Base-by-base conservation (phyloP, 1,140 invertebrate genomes). In the Macrotrachela quadricornifera region DNA sequence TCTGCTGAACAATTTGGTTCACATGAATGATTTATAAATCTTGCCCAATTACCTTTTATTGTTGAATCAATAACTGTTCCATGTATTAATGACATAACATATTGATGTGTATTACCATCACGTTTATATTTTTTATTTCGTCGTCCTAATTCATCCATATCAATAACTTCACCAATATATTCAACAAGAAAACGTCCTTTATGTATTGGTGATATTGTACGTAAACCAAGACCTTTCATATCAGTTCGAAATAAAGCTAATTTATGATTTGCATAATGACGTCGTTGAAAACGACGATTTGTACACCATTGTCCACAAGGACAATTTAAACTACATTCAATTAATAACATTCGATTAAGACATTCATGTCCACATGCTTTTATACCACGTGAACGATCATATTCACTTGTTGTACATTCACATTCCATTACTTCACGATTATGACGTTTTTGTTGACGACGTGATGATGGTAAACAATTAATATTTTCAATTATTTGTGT, bases 1-100 rank as follows among this genome's bases (percentile, higher is more conserved):
- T 96, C 88, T 0, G 91, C 96, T 73, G 92, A 86, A 10, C 86
- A 83, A 68, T 96, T 96, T 0, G 91, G 90, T 64, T 94, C 86
- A 71, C 91, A 96, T 44, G 86, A 91, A 66, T 96, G 92, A 71
- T 97, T 97, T 53, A 96, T 94, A 68, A 96, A 96, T 41, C 92
- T 71, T 0, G 90, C 94, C 49, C 87, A 80, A 65, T 94, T 96
- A 21, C 76, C 76, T 69, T 85, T 88, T 50, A 77, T 69, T 0
- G 90, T 94, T 1, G 91, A 90, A 73, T 96, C 91, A 46, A 97
- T 92, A 44, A 94, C 82, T 51, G 86, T 81, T 70, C 92, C 86
- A 6, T 82, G 81, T 65, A 87, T 82, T 15, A 96, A 70, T 0
- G 88, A 84, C 88, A 97, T 96, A 64, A 96, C 95, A 71, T 96